A percentile compares a stretch with the other conserved stretches of the same genome.
Evolutionary conservation across 2,113 vertebrate genomes (phyloP).

Genomic region (Corydoras maculifer): DNA sequence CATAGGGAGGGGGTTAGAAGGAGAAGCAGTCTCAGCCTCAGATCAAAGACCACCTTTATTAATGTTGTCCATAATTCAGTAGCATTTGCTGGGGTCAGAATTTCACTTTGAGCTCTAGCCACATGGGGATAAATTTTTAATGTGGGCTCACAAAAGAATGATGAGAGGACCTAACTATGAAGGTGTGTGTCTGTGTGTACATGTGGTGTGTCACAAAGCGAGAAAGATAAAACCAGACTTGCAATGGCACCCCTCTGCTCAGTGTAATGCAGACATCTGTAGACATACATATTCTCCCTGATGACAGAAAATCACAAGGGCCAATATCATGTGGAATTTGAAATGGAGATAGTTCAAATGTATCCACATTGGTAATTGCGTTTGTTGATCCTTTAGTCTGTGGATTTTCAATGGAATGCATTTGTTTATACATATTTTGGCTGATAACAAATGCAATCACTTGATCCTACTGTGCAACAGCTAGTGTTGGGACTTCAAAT

Average conservation of each 20-base stretch:
- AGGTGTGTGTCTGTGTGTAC: constrained; percentile 18
- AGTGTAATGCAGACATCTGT: too few relatives aligned
- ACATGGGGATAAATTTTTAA: constrained; percentile 67
- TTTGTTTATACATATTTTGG: constrained; percentile 16
- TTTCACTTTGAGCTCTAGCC: constrained; percentile 64
- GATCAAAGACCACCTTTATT: constrained; percentile 71
- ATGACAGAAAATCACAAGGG: too few relatives aligned
- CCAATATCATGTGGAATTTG: too few relatives aligned
- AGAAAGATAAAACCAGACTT: neutral
- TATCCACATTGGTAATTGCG: neutral
- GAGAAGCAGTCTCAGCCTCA: constrained; percentile 51
- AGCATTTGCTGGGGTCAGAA: constrained; percentile 65
- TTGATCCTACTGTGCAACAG: constrained; percentile 15
- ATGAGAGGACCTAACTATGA: constrained; percentile 55
- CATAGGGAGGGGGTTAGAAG: constrained; percentile 33
- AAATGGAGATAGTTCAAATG: too few relatives aligned
- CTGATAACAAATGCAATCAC: constrained; percentile 6
- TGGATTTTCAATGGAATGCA: constrained; percentile 3
- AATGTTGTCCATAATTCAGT: constrained; percentile 68
- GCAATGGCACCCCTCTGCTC: neutral
- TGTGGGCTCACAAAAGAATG: constrained; percentile 58
- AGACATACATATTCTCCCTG: too few relatives aligned
- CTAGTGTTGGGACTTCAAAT: constrained; percentile 9
- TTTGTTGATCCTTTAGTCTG: constrained; percentile 14
- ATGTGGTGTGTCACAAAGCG: neutral